These are phyloP conservation scores for Exocentrus adspersus DNA, from an alignment of 2,888 invertebrate species.

Conservation along the genomic window DNA sequence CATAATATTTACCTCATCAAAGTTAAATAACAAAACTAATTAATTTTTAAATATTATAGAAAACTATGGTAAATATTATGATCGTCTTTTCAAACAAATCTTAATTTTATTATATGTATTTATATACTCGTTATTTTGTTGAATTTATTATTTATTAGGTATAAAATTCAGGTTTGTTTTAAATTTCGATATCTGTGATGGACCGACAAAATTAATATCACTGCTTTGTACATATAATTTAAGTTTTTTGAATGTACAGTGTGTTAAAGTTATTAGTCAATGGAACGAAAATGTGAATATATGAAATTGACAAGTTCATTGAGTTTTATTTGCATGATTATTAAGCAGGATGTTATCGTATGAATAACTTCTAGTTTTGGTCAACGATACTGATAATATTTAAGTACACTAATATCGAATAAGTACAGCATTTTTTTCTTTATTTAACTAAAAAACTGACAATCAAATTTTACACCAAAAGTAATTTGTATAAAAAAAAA, in stretches of 20 bases:
- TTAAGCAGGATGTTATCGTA: no score
- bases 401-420: no score
- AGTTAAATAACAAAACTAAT: background rate
- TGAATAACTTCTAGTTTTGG: no score
- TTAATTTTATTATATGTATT: slow-evolving; percentile 43
- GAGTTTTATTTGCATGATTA: slow-evolving; percentile 45
- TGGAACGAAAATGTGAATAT: slow-evolving; percentile 65
- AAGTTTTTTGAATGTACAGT: slow-evolving; percentile 64
- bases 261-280: slow-evolving; percentile 64
- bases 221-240: slow-evolving; percentile 62
- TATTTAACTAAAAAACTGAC: no score
- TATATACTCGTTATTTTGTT: slow-evolving; percentile 45
- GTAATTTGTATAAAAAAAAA: no score
- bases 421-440: no score
- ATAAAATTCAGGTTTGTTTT: slow-evolving; percentile 49
- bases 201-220: slow-evolving; percentile 51
- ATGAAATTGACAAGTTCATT: slow-evolving; percentile 62
- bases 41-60: background rate
- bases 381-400: no score
- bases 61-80: slow-evolving; percentile 45
- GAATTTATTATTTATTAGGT: slow-evolving; percentile 30
- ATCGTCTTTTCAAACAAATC: slow-evolving; percentile 49
- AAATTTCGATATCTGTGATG: slow-evolving; percentile 53
- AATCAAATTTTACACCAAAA: no score
- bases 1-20: slow-evolving; percentile 27